These are phyloP conservation scores for Zootermopsis nevadensis DNA, from an alignment of 2,888 invertebrate genomes.

Conservation along the genomic window DNA sequence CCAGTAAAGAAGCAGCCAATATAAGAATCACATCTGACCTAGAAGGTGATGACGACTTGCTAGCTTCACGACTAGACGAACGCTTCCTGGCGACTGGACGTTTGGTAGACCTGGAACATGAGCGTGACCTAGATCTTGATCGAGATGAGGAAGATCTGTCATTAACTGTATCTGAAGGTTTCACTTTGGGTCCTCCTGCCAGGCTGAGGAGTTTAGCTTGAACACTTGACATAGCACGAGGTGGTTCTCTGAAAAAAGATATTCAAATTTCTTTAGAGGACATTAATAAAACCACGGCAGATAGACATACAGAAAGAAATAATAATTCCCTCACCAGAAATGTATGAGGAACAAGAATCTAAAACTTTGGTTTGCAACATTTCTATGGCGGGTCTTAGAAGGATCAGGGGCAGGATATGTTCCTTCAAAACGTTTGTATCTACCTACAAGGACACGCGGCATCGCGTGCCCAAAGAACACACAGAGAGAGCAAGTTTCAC, in stretches of 20 bases:
- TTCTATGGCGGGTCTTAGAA: no score
- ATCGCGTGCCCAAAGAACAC: no score
- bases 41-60: slow-evolving; percentile 58
- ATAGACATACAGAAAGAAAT: not conserved
- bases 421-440: no score
- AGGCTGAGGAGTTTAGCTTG: slow-evolving; percentile 73
- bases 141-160: slow-evolving; percentile 54
- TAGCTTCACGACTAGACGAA: slow-evolving; percentile 41
- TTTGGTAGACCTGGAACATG: slow-evolving; percentile 35
- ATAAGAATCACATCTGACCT: slow-evolving; percentile 56
- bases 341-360: no score
- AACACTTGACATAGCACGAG: slow-evolving; percentile 44
- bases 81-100: slow-evolving; percentile 31
- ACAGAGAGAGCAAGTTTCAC: no score
- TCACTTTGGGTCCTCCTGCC: slow-evolving; percentile 65
- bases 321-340: no score
- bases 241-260: slow-evolving; percentile 23
- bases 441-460: no score
- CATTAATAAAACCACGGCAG: not conserved
- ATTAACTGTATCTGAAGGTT: slow-evolving; percentile 49
- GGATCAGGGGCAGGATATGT: no score
- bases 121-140: slow-evolving; percentile 54
- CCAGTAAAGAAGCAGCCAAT: not conserved
- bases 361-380: no score
- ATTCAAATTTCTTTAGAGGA: not conserved